phyloP scores from a whole-genome alignment of 2,797 vertebrate species.

The Ataeniobius toweri region DNA sequence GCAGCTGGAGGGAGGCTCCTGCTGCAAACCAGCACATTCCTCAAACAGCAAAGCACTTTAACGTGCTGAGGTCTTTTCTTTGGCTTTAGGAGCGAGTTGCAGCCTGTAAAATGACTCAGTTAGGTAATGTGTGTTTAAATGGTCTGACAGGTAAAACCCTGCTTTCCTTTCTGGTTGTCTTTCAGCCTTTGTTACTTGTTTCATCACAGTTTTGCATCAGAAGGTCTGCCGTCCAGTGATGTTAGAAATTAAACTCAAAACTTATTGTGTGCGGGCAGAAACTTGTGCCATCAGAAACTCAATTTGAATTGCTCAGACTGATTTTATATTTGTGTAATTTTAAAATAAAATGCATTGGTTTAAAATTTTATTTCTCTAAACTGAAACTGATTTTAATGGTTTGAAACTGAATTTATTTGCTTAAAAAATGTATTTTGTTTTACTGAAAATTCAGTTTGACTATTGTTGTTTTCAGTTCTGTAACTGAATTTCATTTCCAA shows the following conservation, averaged over 20 bases:
- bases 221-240: background rate
- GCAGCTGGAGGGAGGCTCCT: conserved; percentile 10
- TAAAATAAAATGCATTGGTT: too few species aligned
- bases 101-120: conserved; percentile 49
- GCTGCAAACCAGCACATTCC: conserved; percentile 22
- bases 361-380: too few species aligned
- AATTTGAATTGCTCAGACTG: too few species aligned
- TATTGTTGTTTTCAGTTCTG: too few species aligned
- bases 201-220: conserved; percentile 3
- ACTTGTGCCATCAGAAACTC: too few species aligned
- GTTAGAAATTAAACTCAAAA: background rate
- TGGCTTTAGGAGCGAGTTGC: conserved; percentile 40
- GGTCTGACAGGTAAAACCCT: conserved; percentile 4
- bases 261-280: background rate
- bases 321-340: too few species aligned
- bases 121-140: conserved; percentile 16
- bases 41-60: conserved; percentile 25
- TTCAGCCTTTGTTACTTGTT: conserved; percentile 1
- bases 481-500: too few species aligned
- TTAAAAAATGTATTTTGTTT: too few species aligned
- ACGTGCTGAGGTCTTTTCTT: conserved; percentile 14
- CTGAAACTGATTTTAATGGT: too few species aligned
- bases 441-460: too few species aligned
- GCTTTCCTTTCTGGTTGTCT: background rate
- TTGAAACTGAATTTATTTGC: too few species aligned